These are phyloP conservation scores for Catajapyx aquilonaris DNA, from an alignment of 1,140 invertebrate genomes.

Conservation along the genomic window DNA sequence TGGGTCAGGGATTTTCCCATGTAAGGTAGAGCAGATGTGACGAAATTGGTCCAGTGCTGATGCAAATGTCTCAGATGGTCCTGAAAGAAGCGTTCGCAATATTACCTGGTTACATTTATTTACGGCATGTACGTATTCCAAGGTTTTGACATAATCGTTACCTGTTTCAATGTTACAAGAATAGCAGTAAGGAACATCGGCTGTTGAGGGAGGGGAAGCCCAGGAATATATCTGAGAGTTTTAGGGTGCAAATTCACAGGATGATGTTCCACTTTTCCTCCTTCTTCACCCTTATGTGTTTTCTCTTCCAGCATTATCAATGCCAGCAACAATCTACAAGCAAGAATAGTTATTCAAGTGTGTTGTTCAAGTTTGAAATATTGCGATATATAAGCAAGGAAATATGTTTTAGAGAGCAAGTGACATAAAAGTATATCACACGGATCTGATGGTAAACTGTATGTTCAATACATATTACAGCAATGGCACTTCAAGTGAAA, in stretches of 20 bases:
- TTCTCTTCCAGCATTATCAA: constrained; percentile 60
- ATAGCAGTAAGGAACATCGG: constrained; percentile 69
- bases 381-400: too few species aligned
- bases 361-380: too few species aligned
- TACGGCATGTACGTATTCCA: neutral
- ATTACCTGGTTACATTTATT: neutral
- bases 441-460: too few species aligned
- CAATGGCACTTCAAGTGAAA: too few species aligned
- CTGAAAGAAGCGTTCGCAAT: constrained; percentile 10
- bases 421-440: too few species aligned
- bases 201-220: constrained; percentile 50
- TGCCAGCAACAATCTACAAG: constrained; percentile 38
- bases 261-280: constrained; percentile 5
- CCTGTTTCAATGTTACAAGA: constrained; percentile 44
- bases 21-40: constrained; percentile 53
- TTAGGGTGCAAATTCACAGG: neutral
- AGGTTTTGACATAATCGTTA: constrained; percentile 10
- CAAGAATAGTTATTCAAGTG: too few species aligned
- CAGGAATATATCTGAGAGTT: constrained; percentile 36
- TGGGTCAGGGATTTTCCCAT: constrained; percentile 49
- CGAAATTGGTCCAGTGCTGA: constrained; percentile 56
- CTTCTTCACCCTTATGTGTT: constrained; percentile 27
- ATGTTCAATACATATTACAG: too few species aligned
- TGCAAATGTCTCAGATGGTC: constrained; percentile 38
- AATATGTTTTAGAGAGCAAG: too few species aligned